These are phyloP conservation scores for Zeugodacus cucurbitae DNA, from an alignment of 1,140 invertebrate species.

Conservation along the genomic window DNA sequence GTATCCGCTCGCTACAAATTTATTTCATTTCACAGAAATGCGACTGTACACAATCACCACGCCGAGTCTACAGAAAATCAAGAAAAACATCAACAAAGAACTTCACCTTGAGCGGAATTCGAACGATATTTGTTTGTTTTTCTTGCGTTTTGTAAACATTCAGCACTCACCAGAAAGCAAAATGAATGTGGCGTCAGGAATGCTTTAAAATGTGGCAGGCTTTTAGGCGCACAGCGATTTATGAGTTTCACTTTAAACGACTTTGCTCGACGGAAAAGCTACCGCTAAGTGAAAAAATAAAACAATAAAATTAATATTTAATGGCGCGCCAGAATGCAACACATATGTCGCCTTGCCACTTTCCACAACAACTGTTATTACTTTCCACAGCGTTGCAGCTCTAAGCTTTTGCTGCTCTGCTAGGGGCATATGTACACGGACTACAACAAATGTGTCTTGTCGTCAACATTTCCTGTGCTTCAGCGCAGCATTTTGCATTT, in stretches of 20 bases:
- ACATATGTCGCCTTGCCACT: too few species aligned
- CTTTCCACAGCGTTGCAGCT: too few species aligned
- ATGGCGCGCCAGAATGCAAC: background rate
- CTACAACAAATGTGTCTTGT: background rate
- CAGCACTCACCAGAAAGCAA: background rate
- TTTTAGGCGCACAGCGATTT: slow-evolving; percentile 8
- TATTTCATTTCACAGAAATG: background rate
- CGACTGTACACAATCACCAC: background rate
- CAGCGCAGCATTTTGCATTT: background rate
- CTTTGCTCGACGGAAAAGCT: background rate
- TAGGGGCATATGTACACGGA: background rate
- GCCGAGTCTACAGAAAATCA: too few species aligned
- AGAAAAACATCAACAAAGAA: background rate
- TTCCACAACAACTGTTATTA: too few species aligned
- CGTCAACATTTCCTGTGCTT: slow-evolving; percentile 13
- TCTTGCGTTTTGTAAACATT: background rate
- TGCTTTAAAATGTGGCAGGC: background rate
- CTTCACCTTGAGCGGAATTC: slow-evolving; percentile 22
- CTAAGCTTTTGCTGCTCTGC: background rate
- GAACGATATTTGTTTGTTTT: background rate
- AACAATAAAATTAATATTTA: background rate
- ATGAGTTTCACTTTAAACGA: background rate
- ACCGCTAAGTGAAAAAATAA: background rate
- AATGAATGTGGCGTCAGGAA: slow-evolving; percentile 6
- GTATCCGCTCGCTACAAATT: background rate